Evolutionary conservation across 1,140 invertebrate species (phyloP).

Genomic region (Drosophila sproati): DNA sequence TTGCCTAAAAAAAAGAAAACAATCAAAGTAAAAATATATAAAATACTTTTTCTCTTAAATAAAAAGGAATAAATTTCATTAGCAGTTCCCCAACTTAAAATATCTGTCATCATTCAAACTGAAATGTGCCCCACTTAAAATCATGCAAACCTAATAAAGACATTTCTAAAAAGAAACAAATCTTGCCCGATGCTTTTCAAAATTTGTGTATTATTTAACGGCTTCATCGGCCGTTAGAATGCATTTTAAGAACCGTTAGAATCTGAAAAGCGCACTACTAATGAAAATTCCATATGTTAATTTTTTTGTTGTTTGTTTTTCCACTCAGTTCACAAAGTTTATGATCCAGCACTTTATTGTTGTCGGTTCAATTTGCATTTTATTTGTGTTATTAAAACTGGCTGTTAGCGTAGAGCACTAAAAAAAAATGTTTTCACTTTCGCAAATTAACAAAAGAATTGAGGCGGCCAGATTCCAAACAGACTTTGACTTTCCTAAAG

Average conservation of each 20-base stretch:
- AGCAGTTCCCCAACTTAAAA: neutral
- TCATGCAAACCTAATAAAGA: neutral
- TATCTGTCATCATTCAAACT: neutral
- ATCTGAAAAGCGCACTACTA: constrained; percentile 18
- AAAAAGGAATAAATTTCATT: neutral
- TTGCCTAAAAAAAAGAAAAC: neutral
- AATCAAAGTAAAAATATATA: neutral
- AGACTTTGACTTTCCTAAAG: constrained; percentile 45
- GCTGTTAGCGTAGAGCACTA: constrained; percentile 17
- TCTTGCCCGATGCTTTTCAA: constrained; percentile 16
- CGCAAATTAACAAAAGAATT: constrained; percentile 67
- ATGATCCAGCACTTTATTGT: constrained; percentile 12
- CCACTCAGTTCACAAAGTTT: constrained; percentile 31
- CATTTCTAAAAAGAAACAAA: neutral
- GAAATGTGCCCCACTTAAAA: neutral
- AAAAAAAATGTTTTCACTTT: constrained; percentile 72
- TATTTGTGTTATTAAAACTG: constrained; percentile 36
- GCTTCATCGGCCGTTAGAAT: constrained; percentile 47
- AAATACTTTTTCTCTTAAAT: neutral
- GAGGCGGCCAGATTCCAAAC: constrained; percentile 21
- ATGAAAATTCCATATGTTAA: constrained; percentile 40
- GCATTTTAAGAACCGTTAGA: constrained; percentile 38
- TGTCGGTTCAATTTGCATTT: constrained; percentile 39
- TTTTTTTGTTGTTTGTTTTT: constrained; percentile 29
- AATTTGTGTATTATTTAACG: constrained; percentile 7